phyloP scores from a whole-genome alignment of 2,888 invertebrate genomes.

The Cancer borealis region DNA sequence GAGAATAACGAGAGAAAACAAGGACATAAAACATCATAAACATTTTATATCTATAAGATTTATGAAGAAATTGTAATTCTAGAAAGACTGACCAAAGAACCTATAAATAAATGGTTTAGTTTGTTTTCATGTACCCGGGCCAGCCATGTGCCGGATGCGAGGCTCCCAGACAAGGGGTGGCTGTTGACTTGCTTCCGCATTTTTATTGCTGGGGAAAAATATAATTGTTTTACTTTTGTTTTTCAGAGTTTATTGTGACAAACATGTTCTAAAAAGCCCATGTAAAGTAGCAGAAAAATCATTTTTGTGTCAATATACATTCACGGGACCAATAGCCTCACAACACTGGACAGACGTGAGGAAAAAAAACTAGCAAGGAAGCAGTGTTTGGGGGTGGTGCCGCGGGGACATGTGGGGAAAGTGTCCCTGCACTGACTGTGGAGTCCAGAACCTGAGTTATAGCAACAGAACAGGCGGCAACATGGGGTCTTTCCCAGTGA shows the following conservation, averaged over 20 bases:
- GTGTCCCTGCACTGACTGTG: constrained; percentile 64
- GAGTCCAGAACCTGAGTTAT: constrained; percentile 45
- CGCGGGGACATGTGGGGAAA: constrained; percentile 65
- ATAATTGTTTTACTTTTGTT: not conserved
- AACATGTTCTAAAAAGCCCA: not conserved
- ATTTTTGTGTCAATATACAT: constrained; percentile 8
- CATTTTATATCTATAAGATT: not conserved
- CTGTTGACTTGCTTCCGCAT: constrained; percentile 24
- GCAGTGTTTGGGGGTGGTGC: not conserved
- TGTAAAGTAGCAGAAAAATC: not conserved
- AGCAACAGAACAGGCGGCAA: constrained; percentile 34
- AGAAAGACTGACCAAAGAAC: not conserved
- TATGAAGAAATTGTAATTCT: not conserved
- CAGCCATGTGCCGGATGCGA: constrained; percentile 26
- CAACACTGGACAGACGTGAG: not conserved
- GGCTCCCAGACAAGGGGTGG: not conserved
- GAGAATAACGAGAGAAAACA: not conserved
- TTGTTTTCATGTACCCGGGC: constrained; percentile 53
- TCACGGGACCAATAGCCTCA: constrained; percentile 3
- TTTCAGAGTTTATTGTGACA: constrained; percentile 13
- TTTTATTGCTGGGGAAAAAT: not conserved
- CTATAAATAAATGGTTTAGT: not conserved
- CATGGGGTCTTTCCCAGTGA: constrained; percentile 66
- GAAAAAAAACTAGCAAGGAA: not conserved
- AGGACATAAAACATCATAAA: not conserved